A percentile compares a stretch with the other conserved stretches of the same genome.
Evolutionary conservation across 2,888 invertebrate genomes (phyloP).

Genomic region (Antheraea assamensis): DNA sequence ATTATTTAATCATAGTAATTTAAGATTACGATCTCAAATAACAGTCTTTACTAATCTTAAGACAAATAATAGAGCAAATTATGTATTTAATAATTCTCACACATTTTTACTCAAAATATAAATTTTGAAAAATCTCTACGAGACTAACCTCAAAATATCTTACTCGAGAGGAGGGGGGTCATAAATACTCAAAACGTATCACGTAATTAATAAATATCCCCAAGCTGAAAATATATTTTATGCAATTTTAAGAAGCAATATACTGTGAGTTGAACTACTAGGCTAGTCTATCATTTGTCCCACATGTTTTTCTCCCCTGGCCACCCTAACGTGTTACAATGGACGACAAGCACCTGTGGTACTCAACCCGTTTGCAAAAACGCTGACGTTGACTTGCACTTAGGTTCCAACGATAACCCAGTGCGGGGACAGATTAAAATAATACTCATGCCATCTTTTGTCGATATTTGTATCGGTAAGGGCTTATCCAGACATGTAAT

Average conservation of each 20-base stretch:
- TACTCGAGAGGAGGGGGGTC: too few species aligned
- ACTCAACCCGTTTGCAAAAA: slow-evolving; percentile 74
- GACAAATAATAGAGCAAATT: too few species aligned
- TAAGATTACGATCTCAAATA: too few species aligned
- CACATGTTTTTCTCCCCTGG: slow-evolving; percentile 30
- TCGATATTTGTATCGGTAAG: neutral
- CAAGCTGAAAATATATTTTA: neutral
- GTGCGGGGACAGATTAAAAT: slow-evolving; percentile 29
- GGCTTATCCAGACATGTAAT: too few species aligned
- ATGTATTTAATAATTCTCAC: too few species aligned
- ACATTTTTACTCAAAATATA: too few species aligned
- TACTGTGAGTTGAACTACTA: neutral
- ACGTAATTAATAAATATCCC: too few species aligned
- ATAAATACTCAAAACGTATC: too few species aligned
- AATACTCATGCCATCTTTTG: slow-evolving; percentile 23
- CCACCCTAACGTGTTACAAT: slow-evolving; percentile 35
- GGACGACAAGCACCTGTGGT: slow-evolving; percentile 57
- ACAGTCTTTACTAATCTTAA: too few species aligned
- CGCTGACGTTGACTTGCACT: slow-evolving; percentile 64
- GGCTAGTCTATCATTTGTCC: slow-evolving; percentile 20
- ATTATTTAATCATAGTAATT: too few species aligned
- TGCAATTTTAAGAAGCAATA: neutral
- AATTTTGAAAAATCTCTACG: too few species aligned
- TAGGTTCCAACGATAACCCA: slow-evolving; percentile 49
- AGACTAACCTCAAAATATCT: too few species aligned